Base-by-base conservation (phyloP, 2,797 vertebrate species). In the Ctenopoma kingsleyae region DNA sequence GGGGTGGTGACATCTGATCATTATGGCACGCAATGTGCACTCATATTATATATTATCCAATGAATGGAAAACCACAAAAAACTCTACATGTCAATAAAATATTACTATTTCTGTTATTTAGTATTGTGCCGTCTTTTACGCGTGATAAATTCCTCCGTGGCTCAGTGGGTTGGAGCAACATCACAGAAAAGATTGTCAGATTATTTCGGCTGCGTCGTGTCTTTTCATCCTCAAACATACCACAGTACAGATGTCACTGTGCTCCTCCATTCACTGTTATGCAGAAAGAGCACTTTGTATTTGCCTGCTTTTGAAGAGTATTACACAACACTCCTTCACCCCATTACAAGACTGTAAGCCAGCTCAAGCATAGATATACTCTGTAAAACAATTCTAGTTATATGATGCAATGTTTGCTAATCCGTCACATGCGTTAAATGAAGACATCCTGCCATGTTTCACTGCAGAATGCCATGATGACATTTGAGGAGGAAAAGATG, bases 401-500 rank as follows among this genome's bases (percentile, higher is more conserved):
- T 17, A 4, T 13, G 19, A 62, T 3, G 6, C 10, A n/a, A 16
- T 30, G 5, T 35, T 56, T 51, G 32, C 20, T 11, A 12, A 15
- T 43, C 19, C 4, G 1, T 20, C 1, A 25, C 20, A 46, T 49
- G 16, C 35, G 38, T 38, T 20, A 38, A 7, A 22, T 7, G 16
- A 17, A 36, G 6, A 20, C 12, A 15, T 70, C 43, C 58, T 22
- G 2, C 20, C 43, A 56, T 75, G 51, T 49, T 49, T 61, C 17
- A 1, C 64, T 76, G 22, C 87, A 99, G 97, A 98, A 99, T 63
- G 98, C 97, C 78, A 98, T 99, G 96, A 99, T 99, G 98, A 99
- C 97, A 0, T 99, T 99, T 87, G 98, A 99, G 90, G 98, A 99
- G 89, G 98, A 99, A 88, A 99, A 99, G 87, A 98, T 99, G 98